A percentile compares a stretch with the other conserved stretches of the same genome.
Conservation (phyloP, 2,888 invertebrate species). For the Philereme transversata region DNA sequence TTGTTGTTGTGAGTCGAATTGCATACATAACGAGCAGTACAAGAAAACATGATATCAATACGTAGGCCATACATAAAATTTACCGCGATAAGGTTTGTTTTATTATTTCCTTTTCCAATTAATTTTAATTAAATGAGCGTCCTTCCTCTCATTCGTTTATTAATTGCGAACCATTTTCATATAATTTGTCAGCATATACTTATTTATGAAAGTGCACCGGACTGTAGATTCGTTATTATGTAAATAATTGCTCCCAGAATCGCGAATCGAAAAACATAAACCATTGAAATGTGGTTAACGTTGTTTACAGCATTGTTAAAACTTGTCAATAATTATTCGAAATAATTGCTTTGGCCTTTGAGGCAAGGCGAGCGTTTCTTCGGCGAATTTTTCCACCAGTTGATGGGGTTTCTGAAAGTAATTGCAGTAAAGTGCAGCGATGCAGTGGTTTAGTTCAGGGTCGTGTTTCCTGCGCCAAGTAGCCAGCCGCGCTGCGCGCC, state of each 20-base stretch:
- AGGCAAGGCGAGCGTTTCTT: conserved; percentile 35
- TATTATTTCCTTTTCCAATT: conserved; percentile 28
- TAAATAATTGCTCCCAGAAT: conserved; percentile 11
- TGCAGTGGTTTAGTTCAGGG: conserved; percentile 66
- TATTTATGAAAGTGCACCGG: conserved; percentile 5
- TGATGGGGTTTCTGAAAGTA: conserved; percentile 36
- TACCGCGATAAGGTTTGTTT: conserved; percentile 23
- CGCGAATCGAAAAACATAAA: conserved; percentile 8
- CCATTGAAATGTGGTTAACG: conserved; percentile 13
- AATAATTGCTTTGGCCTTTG: conserved; percentile 46
- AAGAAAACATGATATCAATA: conserved; percentile 52
- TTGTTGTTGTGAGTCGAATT: conserved; percentile 63
- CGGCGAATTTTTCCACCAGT: conserved; percentile 41
- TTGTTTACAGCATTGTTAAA: conserved; percentile 25
- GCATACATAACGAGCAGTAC: conserved; percentile 61
- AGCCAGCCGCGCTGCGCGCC: conserved; percentile 48
- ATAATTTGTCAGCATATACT: conserved; percentile 1
- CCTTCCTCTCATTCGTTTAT: conserved; percentile 9
- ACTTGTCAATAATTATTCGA: conserved; percentile 32
- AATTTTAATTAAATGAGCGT: conserved; percentile 10
- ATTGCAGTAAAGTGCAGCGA: conserved; percentile 42
- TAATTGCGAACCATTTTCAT: conserved; percentile 12
- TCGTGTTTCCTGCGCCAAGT: conserved; percentile 50
- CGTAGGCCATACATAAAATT: conserved; percentile 34
- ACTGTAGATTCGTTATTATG: conserved; percentile 9